These are phyloP conservation scores for Cygnus atratus DNA, from an alignment of 2,113 vertebrate species.

Conservation along the genomic window DNA sequence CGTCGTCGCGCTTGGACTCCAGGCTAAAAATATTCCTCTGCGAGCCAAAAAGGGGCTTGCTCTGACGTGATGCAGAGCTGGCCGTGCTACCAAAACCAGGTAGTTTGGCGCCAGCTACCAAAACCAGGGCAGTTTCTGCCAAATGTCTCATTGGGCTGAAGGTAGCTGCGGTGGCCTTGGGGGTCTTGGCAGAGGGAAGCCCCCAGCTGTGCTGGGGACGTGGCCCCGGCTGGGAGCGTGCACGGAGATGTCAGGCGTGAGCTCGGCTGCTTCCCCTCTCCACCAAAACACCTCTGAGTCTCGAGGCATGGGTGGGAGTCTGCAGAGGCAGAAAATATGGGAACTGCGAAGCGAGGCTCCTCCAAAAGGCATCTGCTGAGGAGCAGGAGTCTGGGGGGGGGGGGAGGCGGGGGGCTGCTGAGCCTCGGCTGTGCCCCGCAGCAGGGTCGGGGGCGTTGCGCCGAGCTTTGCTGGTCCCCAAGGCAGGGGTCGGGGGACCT, in stretches of 20 bases:
- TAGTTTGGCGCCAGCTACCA: background rate
- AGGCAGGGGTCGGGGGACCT: background rate
- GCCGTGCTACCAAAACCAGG: too few species aligned
- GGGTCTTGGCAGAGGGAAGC: background rate
- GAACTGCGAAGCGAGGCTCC: background rate
- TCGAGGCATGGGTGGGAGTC: background rate
- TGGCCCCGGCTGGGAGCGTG: fast-evolving
- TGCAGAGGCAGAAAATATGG: background rate
- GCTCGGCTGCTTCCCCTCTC: background rate
- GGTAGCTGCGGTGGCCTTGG: background rate
- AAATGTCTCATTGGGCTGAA: fast-evolving
- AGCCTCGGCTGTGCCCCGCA: fast-evolving
- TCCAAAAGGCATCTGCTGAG: background rate
- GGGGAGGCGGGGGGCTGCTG: background rate
- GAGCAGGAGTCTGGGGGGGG: background rate
- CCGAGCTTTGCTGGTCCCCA: too few species aligned
- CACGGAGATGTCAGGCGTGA: fast-evolving
- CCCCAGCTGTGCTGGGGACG: fast-evolving
- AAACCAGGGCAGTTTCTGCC: background rate
- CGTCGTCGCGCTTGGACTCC: background rate
- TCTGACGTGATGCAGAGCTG: fast-evolving
- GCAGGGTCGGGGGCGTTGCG: fast-evolving
- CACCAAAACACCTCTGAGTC: background rate
- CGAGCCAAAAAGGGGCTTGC: background rate
- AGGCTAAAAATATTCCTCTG: background rate